Evolutionary conservation across 2,888 invertebrate genomes (phyloP).

Genomic region (Thereva unica): DNA sequence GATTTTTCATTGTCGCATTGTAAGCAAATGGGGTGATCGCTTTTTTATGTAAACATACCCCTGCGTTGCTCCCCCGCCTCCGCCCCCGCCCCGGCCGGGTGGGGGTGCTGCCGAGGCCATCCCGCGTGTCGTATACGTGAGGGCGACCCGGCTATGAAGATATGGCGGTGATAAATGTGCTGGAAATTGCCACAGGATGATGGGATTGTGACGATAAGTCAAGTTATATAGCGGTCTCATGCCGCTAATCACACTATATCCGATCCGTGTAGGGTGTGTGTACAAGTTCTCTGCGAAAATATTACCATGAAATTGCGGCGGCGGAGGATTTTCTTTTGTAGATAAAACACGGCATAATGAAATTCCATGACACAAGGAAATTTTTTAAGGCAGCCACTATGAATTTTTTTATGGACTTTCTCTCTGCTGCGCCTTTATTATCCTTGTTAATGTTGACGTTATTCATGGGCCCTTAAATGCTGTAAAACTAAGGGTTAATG

Average conservation of each 20-base stretch:
- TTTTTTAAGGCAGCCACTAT: too few species aligned
- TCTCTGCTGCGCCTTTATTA: too few species aligned
- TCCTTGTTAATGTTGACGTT: too few species aligned
- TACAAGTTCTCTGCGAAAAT: too few species aligned
- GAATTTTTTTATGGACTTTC: too few species aligned
- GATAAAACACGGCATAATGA: too few species aligned
- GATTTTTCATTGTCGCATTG: constrained; percentile 45
- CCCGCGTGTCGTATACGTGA: constrained; percentile 15
- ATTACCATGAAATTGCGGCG: too few species aligned
- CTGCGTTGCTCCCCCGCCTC: not conserved
- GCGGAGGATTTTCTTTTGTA: too few species aligned
- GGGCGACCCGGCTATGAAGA: constrained; percentile 28
- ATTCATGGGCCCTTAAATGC: too few species aligned
- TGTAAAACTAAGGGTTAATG: too few species aligned
- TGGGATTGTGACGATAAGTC: constrained; percentile 36
- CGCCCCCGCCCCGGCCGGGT: not conserved
- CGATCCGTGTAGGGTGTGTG: not conserved
- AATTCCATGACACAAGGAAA: too few species aligned
- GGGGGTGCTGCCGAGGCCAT: not conserved
- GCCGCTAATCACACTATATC: constrained; percentile 24
- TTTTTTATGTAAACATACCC: constrained; percentile 38
- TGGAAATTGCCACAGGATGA: constrained; percentile 39
- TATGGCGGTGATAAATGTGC: constrained; percentile 38
- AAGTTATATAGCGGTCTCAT: constrained; percentile 24
- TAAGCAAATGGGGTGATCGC: constrained; percentile 44